Evolutionary conservation across 2,113 vertebrate species (phyloP).

Genomic region (Gymnobelideus leadbeateri): DNA sequence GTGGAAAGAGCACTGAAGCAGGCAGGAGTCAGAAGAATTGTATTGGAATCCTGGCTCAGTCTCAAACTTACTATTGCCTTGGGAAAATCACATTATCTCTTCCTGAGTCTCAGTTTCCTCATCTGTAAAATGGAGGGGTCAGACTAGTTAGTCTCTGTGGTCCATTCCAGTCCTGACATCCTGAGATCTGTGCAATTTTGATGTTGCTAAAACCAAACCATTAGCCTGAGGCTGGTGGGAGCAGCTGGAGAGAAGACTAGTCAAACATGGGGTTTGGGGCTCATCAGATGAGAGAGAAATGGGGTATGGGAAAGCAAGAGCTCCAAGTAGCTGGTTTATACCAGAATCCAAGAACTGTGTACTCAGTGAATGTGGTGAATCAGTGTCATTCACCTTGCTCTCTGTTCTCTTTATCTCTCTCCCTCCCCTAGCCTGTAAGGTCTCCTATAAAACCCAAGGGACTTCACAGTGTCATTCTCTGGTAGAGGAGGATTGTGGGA

Average conservation of each 20-base stretch:
- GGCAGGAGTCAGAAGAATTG: background rate
- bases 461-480: background rate
- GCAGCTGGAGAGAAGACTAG: background rate
- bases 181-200: background rate
- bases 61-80: background rate
- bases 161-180: background rate
- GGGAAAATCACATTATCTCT: background rate
- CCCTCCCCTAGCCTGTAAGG: background rate
- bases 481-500: background rate
- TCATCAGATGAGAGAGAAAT: background rate
- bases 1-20: background rate
- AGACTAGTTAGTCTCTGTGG: background rate
- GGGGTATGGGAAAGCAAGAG: background rate
- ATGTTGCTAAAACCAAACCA: background rate
- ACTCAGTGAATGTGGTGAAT: no score
- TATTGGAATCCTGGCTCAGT: background rate
- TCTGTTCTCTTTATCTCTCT: background rate
- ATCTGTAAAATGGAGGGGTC: background rate
- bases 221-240: background rate
- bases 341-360: background rate
- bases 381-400: background rate
- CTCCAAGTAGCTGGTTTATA: background rate
- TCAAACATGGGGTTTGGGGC: background rate
- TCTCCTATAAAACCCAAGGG: background rate
- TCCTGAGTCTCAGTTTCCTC: background rate